Base-by-base conservation (phyloP, 1,140 invertebrate genomes). In the Trichoplusia ni region DNA sequence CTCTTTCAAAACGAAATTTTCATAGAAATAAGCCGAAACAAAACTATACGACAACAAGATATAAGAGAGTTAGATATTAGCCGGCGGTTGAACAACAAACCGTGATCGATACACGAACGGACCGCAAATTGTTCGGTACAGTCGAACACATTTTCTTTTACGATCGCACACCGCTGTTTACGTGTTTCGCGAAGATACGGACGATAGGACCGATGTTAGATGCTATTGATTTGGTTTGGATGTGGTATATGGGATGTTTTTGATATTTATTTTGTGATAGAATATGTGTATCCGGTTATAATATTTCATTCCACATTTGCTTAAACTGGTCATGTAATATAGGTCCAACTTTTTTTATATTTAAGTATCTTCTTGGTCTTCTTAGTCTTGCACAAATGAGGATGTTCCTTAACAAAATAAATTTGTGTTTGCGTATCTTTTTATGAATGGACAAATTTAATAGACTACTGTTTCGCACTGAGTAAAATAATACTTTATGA, bases 131-230 rank as follows among this genome's bases (percentile, higher is more conserved):
- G 75, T 64, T 63, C 64, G 67, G 61, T 75, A 72, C 77, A 77
- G 64, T 73, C 77, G 75, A 76, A 82, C 82, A 70, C 84, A 85
- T 86, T 86, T 75, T 75, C 74, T 89, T 89, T 89, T 87, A 89
- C 86, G 86, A 89, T 84, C 79, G 54, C 38, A 42, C 62, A 67
- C 76, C 68, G 62, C 73, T 73, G 83, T 84, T 86, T 86, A 86
- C 86, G 86, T 85, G 86, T 74, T 64, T 69, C 69, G 79, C 77
- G 73, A 81, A 84, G 85, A 88, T 88, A 85, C 69, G 76, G 61
- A 51, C 73, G 61, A 81, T 84, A 38, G 67, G 56, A 13, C 4
- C 0, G 71, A 79, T 63, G 62, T 51, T 16, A 3, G 69, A 76
- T 69, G 6, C n/a, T 75, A 73, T 75, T 70, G 69, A 66, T 69